Base-by-base conservation (phyloP, 53 echinoderm and acorn worm genomes). In the Arbacia lixula region DNA sequence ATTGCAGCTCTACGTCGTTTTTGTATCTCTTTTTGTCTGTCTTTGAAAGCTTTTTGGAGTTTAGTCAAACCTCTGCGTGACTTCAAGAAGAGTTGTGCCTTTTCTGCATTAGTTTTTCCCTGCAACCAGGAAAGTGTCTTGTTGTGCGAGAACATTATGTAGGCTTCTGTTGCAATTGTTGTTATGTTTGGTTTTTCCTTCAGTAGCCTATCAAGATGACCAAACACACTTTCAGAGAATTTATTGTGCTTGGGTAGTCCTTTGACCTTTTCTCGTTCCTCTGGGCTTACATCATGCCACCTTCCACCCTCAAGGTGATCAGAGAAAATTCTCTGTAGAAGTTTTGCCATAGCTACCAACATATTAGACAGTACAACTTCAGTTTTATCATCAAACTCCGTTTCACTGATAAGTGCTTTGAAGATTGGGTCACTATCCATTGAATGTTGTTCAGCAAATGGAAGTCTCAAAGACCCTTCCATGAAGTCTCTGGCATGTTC, bases 101-200 rank as follows among this genome's bases (percentile, higher is more conserved):
- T 88, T 84, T 84, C 84, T 53, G 50, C 5, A 12, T 43, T 25
- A 37, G 57, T 56, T 27, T 88, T 84, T 22, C 61, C 62, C 41
- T 84, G 50, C 34, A 88, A 72, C 84, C 67, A 84, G 14, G 46
- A 12, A 21, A 62, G 38, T 51, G 88, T 88, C 74, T 84, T 88
- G 53, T 81, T 87, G 42, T 87, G 87, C 6, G 42, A 36, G 42
- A 81, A 87, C 81, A 81, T 87, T 14, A 87, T 87, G 57, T 68
- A 81, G 19, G 81, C 87, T 27, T 87, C 85, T 33, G 51, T 71
- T 42, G 85, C 85, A 43, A 87, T 17, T 58, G 87, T 87, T 42
- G 82, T 68, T 20, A 87, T 68, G 53, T 81, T 88, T 4, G 87
- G 87, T 30, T 84, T 88, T 39, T 83, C 73, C 53, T 49, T 71